phyloP scores from a whole-genome alignment of 1,140 invertebrate species.

The Bombus balteatus region DNA sequence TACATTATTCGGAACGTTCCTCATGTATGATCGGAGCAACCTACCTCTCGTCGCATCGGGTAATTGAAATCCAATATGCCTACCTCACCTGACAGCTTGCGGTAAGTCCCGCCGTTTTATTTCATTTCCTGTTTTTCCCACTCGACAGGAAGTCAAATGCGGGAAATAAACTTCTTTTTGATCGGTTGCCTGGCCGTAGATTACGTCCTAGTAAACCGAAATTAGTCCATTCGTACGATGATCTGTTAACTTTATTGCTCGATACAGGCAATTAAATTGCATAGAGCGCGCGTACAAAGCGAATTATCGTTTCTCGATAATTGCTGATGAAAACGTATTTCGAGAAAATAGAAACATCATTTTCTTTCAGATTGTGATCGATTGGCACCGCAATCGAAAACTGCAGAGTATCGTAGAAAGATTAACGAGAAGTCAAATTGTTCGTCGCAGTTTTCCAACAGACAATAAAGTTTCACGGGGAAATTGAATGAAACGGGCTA shows the following conservation, averaged over 20 bases:
- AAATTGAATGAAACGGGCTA: slow-evolving; percentile 12
- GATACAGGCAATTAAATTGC: neutral
- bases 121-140: neutral
- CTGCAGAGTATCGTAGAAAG: neutral
- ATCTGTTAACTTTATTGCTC: neutral
- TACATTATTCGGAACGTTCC: slow-evolving; percentile 56
- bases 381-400: neutral
- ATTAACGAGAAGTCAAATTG: neutral
- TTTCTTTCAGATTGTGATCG: neutral
- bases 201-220: slow-evolving; percentile 22
- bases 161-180: neutral
- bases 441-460: neutral
- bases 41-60: slow-evolving; percentile 25
- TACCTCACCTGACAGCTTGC: slow-evolving; percentile 31
- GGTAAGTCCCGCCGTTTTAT: slow-evolving; percentile 40
- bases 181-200: neutral
- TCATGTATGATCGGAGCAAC: slow-evolving; percentile 29
- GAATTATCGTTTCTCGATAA: slow-evolving; percentile 13
- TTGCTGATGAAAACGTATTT: neutral
- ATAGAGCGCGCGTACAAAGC: neutral
- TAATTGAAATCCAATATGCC: slow-evolving; percentile 66
- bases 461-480: neutral
- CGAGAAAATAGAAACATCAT: neutral
- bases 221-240: neutral
- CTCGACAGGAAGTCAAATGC: neutral